These are phyloP conservation scores for Serilophus lunatus DNA, from an alignment of 2,113 vertebrate species.

Conservation along the genomic window DNA sequence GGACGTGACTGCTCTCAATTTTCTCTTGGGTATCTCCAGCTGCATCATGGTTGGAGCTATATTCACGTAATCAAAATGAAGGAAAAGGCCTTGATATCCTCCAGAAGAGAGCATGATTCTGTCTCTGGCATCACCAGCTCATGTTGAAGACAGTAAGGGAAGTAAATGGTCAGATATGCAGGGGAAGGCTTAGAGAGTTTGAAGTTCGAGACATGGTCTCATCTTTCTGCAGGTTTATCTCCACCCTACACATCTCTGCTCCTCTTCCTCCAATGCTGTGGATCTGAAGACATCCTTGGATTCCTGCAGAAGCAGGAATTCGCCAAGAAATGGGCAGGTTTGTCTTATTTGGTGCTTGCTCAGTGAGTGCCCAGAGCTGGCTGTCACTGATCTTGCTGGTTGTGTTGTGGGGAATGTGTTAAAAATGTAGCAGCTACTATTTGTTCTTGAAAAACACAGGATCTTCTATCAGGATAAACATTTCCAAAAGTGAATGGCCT, in stretches of 20 bases:
- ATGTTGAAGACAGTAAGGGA: background rate
- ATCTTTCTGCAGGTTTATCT: background rate
- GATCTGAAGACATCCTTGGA: background rate
- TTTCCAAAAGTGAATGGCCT: background rate
- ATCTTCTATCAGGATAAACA: background rate
- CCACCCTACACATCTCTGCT: background rate
- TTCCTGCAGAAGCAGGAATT: background rate
- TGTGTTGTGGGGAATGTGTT: background rate
- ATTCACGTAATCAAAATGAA: background rate
- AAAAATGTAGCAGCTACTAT: background rate
- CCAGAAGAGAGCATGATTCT: background rate
- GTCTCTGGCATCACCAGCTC: background rate
- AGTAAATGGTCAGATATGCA: background rate
- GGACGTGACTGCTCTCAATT: background rate
- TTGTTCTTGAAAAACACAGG: background rate
- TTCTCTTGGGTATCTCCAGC: background rate
- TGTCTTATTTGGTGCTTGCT: background rate
- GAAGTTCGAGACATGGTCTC: background rate
- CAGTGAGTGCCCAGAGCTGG: background rate
- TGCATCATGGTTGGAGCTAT: rapidly evolving
- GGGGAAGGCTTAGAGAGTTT: background rate
- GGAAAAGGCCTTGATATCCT: background rate
- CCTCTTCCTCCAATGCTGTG: background rate
- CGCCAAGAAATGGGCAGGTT: background rate
- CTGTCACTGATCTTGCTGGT: background rate